Base-by-base conservation (phyloP, 2,797 vertebrate genomes). In the Takifugu ocellatus region DNA sequence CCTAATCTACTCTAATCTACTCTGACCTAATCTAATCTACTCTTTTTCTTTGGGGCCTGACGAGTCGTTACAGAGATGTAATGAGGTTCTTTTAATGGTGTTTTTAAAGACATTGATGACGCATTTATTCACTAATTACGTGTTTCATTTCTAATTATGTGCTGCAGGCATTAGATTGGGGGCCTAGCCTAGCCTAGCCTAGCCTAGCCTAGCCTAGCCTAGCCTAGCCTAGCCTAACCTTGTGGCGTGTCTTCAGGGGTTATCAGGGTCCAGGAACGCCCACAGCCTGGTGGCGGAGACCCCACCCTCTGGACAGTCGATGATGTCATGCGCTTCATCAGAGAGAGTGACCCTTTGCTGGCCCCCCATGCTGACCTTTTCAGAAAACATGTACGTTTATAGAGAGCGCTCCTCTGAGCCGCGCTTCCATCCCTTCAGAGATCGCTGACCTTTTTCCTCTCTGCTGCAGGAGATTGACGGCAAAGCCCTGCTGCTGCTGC, bases 351-450 rank as follows among this genome's bases (percentile, higher is more conserved):
- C 56, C 96, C 97, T 1, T 94, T 96, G 74, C 90, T 99, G 39
- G 95, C 95, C 31, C 93, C 95, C 26, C 96, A 98, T 1, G 96
- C 97, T 2, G 94, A 98, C 79, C 95, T 99, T 60, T 99, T 99
- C 68, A 93, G 95, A n/a, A 99, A 98, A 82, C 97, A 99, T 0
- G 97, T 99, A 88, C 17, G 93, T 91, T 54, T 68, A 49, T 21
- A n/a, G 12, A 39, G 9, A 46, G 10, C 12, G 12, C 36, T 39
- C 12, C 3, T 12, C 36, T 39, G 3, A 39, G 36, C 33, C 8
- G 36, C 14, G 12, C 14, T 39, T 14, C 4, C 12, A 14, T 39
- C 11, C 12, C 12, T 39, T 39, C 12, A 21, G 21, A 21, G 21
- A 39, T 39, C 36, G 36, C 36, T 14, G 6, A n/a, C 47, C 5